These are phyloP conservation scores for Theristicus caerulescens DNA, from an alignment of 2,113 vertebrate genomes.

Conservation along the genomic window DNA sequence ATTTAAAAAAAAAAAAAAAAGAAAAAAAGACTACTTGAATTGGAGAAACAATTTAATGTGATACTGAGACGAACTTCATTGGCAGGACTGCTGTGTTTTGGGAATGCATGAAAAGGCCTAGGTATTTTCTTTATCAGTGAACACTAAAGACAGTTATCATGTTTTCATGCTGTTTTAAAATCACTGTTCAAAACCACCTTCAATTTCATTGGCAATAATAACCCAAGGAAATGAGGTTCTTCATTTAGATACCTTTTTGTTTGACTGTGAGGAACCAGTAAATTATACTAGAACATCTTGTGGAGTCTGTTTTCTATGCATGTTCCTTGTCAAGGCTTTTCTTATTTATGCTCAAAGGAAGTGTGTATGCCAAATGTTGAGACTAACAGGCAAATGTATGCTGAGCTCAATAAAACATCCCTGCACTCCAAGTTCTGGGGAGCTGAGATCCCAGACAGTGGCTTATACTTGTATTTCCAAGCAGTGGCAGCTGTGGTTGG, in stretches of 20 bases:
- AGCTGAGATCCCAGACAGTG: not conserved
- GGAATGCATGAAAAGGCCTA: not conserved
- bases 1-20: not conserved
- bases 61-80: not conserved
- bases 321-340: conserved; percentile 5
- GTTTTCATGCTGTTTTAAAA: not conserved
- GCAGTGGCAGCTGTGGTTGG: not conserved
- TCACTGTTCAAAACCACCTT: not conserved
- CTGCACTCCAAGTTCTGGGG: not conserved
- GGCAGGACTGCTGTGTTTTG: not conserved
- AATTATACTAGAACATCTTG: not conserved
- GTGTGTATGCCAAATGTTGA: not conserved
- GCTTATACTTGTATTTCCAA: not conserved
- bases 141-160: not conserved
- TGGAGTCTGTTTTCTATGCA: not conserved
- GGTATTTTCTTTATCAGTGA: not conserved
- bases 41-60: not conserved
- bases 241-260: not conserved
- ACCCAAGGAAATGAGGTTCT: not conserved
- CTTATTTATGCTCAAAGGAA: not conserved
- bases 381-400: not conserved
- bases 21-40: not conserved
- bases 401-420: not conserved
- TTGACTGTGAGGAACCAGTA: not conserved
- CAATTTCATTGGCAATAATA: not conserved